Conservation (phyloP, 64 coral and sea anemone genomes). For the Catalaphyllia jardinei region DNA sequence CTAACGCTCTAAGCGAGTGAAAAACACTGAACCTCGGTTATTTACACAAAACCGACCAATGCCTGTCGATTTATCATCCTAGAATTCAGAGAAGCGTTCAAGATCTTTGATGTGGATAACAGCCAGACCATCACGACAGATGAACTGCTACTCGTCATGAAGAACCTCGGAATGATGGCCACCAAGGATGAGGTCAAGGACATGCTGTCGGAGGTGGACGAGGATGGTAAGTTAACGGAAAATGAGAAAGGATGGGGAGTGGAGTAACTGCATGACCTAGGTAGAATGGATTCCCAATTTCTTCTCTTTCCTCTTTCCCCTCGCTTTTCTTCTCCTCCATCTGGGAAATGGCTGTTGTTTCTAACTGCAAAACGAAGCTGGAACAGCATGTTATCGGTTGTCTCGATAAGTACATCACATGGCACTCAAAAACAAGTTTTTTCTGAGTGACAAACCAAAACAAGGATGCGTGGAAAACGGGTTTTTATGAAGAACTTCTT, state of each 20-base stretch:
- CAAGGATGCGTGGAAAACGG: too few relatives aligned
- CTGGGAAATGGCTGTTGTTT: too few relatives aligned
- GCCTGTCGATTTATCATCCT: background rate
- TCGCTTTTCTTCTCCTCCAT: too few relatives aligned
- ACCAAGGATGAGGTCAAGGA: constrained; percentile 37
- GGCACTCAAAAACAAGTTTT: too few relatives aligned
- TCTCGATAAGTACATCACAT: too few relatives aligned
- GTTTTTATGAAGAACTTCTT: too few relatives aligned
- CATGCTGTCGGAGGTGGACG: constrained; percentile 38
- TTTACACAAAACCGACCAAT: background rate
- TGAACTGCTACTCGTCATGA: constrained; percentile 41
- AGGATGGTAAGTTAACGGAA: constrained; percentile 19
- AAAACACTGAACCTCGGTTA: background rate
- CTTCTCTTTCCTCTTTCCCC: too few relatives aligned
- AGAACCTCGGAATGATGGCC: constrained; percentile 49
- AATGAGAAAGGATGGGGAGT: too few relatives aligned
- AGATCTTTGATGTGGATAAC: constrained; percentile 42
- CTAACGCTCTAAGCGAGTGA: background rate
- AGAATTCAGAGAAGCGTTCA: constrained; percentile 49
- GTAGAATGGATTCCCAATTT: too few relatives aligned
- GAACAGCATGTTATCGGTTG: too few relatives aligned
- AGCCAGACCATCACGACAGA: constrained; percentile 43
- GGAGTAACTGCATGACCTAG: background rate
- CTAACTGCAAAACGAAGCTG: too few relatives aligned
- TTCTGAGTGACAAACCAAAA: too few relatives aligned